Percentiles rank a stretch among this genome's conserved stretches.
Evolutionary conservation across 2,888 invertebrate genomes (phyloP).

Genomic region (Erannis defoliaria): DNA sequence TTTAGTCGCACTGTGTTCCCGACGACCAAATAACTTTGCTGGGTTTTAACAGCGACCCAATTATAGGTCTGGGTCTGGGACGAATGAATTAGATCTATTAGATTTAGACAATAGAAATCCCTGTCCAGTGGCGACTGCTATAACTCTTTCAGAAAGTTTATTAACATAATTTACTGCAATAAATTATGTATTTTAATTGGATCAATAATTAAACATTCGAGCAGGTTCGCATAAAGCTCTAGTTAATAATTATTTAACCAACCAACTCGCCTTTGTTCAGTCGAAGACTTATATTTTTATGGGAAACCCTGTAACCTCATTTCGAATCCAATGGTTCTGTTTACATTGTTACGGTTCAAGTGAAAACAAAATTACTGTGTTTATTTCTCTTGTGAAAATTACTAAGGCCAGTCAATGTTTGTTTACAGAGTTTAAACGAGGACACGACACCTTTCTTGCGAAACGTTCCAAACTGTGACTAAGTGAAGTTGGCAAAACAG

Average conservation of each 20-base stretch:
- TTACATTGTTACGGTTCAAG: slow-evolving; percentile 18
- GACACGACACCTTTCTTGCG: slow-evolving; percentile 76
- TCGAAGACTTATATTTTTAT: slow-evolving; percentile 1
- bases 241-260: slow-evolving; percentile 1
- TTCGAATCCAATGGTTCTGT: slow-evolving; percentile 15
- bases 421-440: slow-evolving; percentile 73
- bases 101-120: too few relatives aligned
- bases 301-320: slow-evolving; percentile 17
- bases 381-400: slow-evolving; percentile 34
- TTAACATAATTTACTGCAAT: too few relatives aligned
- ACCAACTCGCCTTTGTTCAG: slow-evolving; percentile 1
- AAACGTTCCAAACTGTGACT: slow-evolving; percentile 73
- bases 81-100: too few relatives aligned
- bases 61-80: too few relatives aligned
- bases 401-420: slow-evolving; percentile 55
- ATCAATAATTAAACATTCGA: too few relatives aligned
- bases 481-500: slow-evolving; percentile 77
- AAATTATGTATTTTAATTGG: too few relatives aligned
- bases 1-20: too few relatives aligned
- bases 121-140: too few relatives aligned
- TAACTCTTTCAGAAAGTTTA: too few relatives aligned
- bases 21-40: too few relatives aligned
- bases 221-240: neutral
- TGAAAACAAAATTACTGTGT: slow-evolving; percentile 24
- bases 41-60: too few relatives aligned